Evolutionary conservation across 2,888 invertebrate species (phyloP).

Genomic region (Drosophila cyrtoloma): DNA sequence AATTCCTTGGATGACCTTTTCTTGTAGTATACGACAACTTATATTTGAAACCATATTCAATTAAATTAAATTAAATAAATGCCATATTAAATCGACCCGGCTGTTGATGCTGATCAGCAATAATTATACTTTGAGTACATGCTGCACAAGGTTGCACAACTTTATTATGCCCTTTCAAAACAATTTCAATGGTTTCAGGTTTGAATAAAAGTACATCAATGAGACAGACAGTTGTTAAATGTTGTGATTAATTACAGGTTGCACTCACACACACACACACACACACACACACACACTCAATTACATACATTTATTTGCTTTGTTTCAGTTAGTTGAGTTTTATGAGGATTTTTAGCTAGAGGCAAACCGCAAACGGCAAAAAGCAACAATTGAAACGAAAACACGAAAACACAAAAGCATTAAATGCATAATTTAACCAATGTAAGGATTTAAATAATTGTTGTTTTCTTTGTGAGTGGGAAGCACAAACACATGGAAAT

Average conservation of each 20-base stretch:
- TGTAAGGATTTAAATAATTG: constrained; percentile 11
- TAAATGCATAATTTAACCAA: constrained; percentile 10
- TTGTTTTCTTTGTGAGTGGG: neutral
- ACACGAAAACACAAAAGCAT: neutral
- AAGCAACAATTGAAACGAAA: constrained; percentile 1
- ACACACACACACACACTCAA: neutral
- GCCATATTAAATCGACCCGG: too few species aligned
- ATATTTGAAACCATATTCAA: too few species aligned
- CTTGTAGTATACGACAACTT: too few species aligned
- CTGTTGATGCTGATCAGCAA: too few species aligned
- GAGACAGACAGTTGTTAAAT: neutral
- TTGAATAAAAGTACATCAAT: too few species aligned
- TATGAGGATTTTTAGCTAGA: neutral
- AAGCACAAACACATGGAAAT: constrained; percentile 11
- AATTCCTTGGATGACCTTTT: neutral
- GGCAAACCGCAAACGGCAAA: constrained; percentile 3
- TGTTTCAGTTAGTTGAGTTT: constrained; percentile 2
- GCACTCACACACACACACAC: neutral
- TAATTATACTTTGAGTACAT: too few species aligned
- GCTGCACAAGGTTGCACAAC: too few species aligned
- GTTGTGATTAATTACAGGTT: neutral
- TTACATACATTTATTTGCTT: neutral
- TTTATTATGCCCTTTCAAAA: too few species aligned
- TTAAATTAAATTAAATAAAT: too few species aligned
- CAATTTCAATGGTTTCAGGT: too few species aligned